Base-by-base conservation (phyloP, 2,113 vertebrate species). In the Ancistrus triradiatus region DNA sequence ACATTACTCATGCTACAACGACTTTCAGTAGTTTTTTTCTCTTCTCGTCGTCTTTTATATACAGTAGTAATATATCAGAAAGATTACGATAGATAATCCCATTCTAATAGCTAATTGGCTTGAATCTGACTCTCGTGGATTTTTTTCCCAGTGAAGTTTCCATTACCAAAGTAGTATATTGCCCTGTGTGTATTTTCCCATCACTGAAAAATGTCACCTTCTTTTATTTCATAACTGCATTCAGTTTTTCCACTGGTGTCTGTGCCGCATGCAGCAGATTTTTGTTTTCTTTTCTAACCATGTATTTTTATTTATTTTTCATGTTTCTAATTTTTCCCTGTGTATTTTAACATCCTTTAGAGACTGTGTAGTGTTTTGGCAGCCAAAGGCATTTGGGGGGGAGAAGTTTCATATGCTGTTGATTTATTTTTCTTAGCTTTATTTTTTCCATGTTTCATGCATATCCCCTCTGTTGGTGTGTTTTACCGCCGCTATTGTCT, bases 221-320 rank as follows among this genome's bases (percentile, higher is more conserved):
- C 33, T 25, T 55, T 44, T 42, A 55, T 63, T 25, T 52, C 56
- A 63, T 43, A 52, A 43, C 37, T 31, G 17, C 49, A 31, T 33
- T 44, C 25, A 13, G 4, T 10, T 43, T 63, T 63, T 63, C 61
- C 61, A 44, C 43, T 10, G 24, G 37, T 43, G 38, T 53, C 37
- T 15, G n/a, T 44, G 2, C 11, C 21, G 48, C 48, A 43, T 53
- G 31, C 11, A 40, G 48, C 18, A 5, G 8, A 27, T 43, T 63
- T 63, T 19, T 63, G 37, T 63, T 63, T 63, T 63, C 49, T 38
- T 53, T 63, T 63, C 61, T 63, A 18, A 53, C 37, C 61, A 21
- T 28, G 50, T 17, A 52, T 52, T 63, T 63, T 63, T 53, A 63
- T 63, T 63, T 53, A 53, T 63, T 63, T 53, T 63, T n/a, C n/a